Conservation (phyloP, 1,140 invertebrate genomes). For the Aethina tumida region DNA sequence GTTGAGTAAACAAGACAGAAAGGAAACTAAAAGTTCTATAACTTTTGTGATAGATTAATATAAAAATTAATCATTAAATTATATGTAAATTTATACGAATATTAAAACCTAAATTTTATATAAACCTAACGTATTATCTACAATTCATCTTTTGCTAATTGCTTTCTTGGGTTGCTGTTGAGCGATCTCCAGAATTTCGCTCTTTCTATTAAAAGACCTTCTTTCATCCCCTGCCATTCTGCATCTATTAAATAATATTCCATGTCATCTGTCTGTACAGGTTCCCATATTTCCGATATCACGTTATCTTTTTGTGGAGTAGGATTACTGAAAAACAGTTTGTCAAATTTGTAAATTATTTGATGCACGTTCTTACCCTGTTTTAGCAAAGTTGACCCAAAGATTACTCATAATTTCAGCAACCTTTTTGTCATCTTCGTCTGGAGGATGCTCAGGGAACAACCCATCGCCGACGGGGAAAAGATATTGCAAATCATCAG, state of each 20-base stretch:
- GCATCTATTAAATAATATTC: conserved; percentile 39
- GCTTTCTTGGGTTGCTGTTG: conserved; percentile 13
- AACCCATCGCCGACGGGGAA: conserved; percentile 54
- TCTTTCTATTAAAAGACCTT: conserved; percentile 34
- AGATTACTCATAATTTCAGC: conserved; percentile 47
- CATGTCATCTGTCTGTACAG: conserved; percentile 34
- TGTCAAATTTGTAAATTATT: background rate
- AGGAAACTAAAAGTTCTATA: too few relatives aligned
- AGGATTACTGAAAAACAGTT: conserved; percentile 38
- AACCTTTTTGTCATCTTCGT: conserved; percentile 39
- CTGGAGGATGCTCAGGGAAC: conserved; percentile 40
- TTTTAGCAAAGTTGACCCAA: conserved; percentile 61
- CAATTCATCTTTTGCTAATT: conserved; percentile 19
- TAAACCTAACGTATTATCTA: conserved; percentile 5
- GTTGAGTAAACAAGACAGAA: too few relatives aligned
- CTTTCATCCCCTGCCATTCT: conserved; percentile 32
- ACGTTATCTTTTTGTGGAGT: conserved; percentile 34
- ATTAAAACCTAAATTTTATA: conserved; percentile 4
- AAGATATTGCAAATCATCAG: conserved; percentile 62
- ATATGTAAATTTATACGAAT: too few relatives aligned
- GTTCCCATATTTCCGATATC: conserved; percentile 39
- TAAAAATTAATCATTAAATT: too few relatives aligned
- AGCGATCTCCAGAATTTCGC: conserved; percentile 38
- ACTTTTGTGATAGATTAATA: too few relatives aligned
- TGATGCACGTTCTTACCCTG: conserved; percentile 41